Evolutionary conservation across 2,797 vertebrate species (phyloP).

Genomic region (Sebastes matsubarae): DNA sequence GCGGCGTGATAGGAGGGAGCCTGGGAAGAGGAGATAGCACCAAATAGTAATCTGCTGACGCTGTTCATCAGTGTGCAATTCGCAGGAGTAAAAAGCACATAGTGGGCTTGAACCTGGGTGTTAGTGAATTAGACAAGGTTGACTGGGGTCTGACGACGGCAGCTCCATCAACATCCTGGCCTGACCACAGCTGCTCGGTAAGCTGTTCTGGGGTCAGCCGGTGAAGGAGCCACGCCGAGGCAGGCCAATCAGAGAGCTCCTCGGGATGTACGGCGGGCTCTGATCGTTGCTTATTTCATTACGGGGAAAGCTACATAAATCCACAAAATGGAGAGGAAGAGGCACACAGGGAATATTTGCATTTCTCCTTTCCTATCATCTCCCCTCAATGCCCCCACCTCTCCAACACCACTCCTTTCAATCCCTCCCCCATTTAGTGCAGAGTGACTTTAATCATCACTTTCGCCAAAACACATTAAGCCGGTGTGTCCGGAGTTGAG

Average conservation of each 20-base stretch:
- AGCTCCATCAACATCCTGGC: slow-evolving; percentile 58
- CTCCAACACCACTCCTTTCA: slow-evolving; percentile 50
- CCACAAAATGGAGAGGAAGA: slow-evolving; percentile 79
- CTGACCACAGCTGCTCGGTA: slow-evolving; percentile 53
- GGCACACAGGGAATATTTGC: slow-evolving; percentile 81
- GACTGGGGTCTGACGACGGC: slow-evolving; percentile 54
- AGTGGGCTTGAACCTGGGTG: slow-evolving; percentile 60
- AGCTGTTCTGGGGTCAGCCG: slow-evolving; percentile 67
- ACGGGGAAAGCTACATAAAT: slow-evolving; percentile 83
- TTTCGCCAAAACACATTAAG: slow-evolving; percentile 86
- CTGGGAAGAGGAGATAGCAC: slow-evolving; percentile 78
- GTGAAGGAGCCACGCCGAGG: slow-evolving; percentile 64
- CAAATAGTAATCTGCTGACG: slow-evolving; percentile 78
- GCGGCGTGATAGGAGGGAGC: slow-evolving; percentile 67
- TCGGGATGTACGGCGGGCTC: slow-evolving; percentile 72
- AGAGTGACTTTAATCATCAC: slow-evolving; percentile 86
- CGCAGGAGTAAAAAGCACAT: slow-evolving; percentile 61
- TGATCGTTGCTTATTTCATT: slow-evolving; percentile 84
- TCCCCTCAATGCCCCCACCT: slow-evolving; percentile 46
- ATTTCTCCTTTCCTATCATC: slow-evolving; percentile 75
- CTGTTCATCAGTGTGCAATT: slow-evolving; percentile 72
- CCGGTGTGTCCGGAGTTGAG: slow-evolving; percentile 77
- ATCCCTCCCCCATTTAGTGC: slow-evolving; percentile 76
- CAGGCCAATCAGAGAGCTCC: slow-evolving; percentile 62
- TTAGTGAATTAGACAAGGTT: slow-evolving; percentile 65